These are phyloP conservation scores for Tenualosa thibaudeaui DNA, from an alignment of 2,797 vertebrate species.

Conservation along the genomic window DNA sequence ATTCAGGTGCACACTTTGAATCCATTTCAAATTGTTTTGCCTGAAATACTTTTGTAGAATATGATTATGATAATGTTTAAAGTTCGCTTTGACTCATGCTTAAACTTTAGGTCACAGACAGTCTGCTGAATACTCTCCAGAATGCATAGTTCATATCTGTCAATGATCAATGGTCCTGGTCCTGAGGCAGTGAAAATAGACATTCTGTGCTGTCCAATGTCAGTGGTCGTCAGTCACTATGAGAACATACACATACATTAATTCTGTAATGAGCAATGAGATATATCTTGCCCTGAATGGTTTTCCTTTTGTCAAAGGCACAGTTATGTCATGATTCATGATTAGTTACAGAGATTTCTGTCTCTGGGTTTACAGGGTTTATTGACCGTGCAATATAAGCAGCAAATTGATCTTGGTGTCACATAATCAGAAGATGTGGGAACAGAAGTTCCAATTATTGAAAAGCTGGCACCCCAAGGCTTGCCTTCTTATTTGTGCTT, in stretches of 20 bases:
- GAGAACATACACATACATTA: neutral
- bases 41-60: neutral
- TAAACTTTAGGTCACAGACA: neutral
- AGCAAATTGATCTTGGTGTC: neutral
- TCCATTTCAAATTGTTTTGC: neutral
- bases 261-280: neutral
- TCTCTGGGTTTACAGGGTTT: constrained; percentile 17
- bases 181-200: neutral
- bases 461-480: neutral
- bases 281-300: neutral
- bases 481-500: neutral
- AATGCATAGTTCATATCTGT: neutral
- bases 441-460: neutral
- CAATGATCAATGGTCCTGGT: neutral
- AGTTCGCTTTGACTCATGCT: neutral
- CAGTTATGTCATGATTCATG: neutral
- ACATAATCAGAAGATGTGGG: neutral
- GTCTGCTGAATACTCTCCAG: neutral
- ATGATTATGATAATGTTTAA: no score
- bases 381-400: constrained; percentile 1
- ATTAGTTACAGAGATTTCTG: neutral
- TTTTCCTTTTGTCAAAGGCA: neutral
- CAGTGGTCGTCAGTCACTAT: neutral
- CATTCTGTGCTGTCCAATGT: neutral
- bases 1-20: neutral